Base-by-base conservation (phyloP, 2,113 vertebrate species). In the Vimba vimba region DNA sequence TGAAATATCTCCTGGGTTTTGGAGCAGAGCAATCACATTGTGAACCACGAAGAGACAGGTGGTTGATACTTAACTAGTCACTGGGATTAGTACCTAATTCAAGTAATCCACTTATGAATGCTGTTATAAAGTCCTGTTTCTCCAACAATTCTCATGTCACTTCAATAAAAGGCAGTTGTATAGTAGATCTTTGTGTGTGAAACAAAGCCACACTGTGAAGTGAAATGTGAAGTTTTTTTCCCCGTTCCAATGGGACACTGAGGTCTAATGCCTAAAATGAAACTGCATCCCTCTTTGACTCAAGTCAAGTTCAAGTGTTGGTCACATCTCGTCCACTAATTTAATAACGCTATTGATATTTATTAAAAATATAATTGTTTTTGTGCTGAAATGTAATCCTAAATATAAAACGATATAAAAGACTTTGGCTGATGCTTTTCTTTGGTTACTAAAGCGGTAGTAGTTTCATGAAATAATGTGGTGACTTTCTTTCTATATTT, bases 131-230 rank as follows among this genome's bases (percentile, higher is more conserved):
- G 69, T 73, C 21, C n/a, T 21, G 43, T 47, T 74, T 47, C 71
- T 74, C n/a, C 43, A 25, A 27, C 43, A 75, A 50, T 75, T 50
- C 43, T 75, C 43, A 50, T 75, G 43, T 75, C 43, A 25, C 39
- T 75, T 50, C 73, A 25, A 6, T 75, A n/a, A 75, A 75, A 15
- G 39, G n/a, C 73, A 50, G 43, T 47, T 47, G 71, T 17, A 47
- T 47, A 74, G 71, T 74, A 74, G 71, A 74, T 74, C 73, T 75
- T n/a, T 47, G 39, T 75, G 39, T 25, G 5, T 47, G 12, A 47
- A 74, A 74, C 71, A 74, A 74, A 74, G 71, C 15, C 23, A 74
- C 43, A 74, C 71, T 74, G 43, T 75, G 71, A 25, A 74, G 39
- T 47, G 23, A 74, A 45, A 71, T 5, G 2, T 73, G 21, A 73